Base-by-base conservation (phyloP, 2,113 vertebrate genomes). In the Puffinus mauretanicus region DNA sequence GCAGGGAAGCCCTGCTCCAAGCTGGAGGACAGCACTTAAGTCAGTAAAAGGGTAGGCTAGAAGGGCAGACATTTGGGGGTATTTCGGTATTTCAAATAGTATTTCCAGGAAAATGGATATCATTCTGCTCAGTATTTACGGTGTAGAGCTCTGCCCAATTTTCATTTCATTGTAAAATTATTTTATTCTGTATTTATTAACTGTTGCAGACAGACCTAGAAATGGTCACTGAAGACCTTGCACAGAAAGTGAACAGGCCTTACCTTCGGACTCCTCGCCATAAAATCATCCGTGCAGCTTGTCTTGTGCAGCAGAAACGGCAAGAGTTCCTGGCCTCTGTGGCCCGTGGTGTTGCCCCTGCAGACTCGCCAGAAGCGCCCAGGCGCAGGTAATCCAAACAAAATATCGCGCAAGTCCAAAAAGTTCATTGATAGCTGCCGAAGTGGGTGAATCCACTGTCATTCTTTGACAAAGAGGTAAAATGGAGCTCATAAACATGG, bases 141-240 rank as follows among this genome's bases (percentile, higher is more conserved):
- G 32, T 90, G 62, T 61, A 89, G 29, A 77, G 20, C 12, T 88
- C 54, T 73, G 32, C 75, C 70, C 7, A 11, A 8, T 82, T 79
- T 38, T 36, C 27, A 32, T 62, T 87, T 65, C 32, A n/a, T 38
- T 78, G 44, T 64, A 57, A 67, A 81, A 78, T 38, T 49, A 6
- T 26, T 83, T 73, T 73, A 16, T 87, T 38, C 69, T 91, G 32
- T 58, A 4, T 61, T 85, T 38, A 15, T 62, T 71, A 67, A 71
- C 62, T 78, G 9, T 44, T 67, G 81, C 97, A 99, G 99, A 99
- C 99, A 57, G 99, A 99, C 97, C 97, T 99, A 92, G 99, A 99
- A 98, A 99, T 99, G 99, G 99, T 99, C 88, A 99, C 99, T 16
- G 99, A 99, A 96, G 99, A 99, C 96, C 98, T 99, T 76, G 99